Evolutionary conservation across 2,888 invertebrate species (phyloP).

Genomic region (Amphimallon solstitiale): DNA sequence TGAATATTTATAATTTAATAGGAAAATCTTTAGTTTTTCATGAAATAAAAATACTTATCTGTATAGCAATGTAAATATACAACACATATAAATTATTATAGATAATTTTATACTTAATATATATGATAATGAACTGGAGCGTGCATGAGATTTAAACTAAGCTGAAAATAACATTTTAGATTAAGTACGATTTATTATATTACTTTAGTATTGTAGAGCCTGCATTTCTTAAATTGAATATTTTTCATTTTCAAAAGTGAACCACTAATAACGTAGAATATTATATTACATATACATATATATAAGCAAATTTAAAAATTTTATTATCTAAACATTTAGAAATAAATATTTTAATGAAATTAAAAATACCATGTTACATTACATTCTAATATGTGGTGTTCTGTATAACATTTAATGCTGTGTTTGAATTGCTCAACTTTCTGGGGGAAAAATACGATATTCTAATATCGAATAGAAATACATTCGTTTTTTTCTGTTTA

Average conservation of each 20-base stretch:
- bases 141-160: conserved; percentile 1
- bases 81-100: conserved; percentile 3
- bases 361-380: too few relatives aligned
- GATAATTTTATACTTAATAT: conserved; percentile 17
- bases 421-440: conserved; percentile 21
- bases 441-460: too few relatives aligned
- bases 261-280: conserved; percentile 1
- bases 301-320: not conserved
- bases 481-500: too few relatives aligned
- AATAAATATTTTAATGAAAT: too few relatives aligned
- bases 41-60: not conserved
- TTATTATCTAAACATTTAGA: not conserved
- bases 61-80: conserved; percentile 2
- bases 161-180: conserved; percentile 4
- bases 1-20: too few relatives aligned
- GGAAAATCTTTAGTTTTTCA: too few relatives aligned
- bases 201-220: conserved; percentile 18
- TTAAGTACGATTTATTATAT: not conserved
- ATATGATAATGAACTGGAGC: conserved; percentile 6
- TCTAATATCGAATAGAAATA: too few relatives aligned
- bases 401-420: not conserved
- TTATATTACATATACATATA: conserved; percentile 1
- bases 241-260: conserved; percentile 10
- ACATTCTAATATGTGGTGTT: too few relatives aligned
- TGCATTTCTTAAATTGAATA: not conserved